Percentiles rank a stretch among this genome's conserved stretches.
These are phyloP conservation scores for Zaprionus nigranus DNA, from an alignment of 1,140 invertebrate species.

Conservation along the genomic window DNA sequence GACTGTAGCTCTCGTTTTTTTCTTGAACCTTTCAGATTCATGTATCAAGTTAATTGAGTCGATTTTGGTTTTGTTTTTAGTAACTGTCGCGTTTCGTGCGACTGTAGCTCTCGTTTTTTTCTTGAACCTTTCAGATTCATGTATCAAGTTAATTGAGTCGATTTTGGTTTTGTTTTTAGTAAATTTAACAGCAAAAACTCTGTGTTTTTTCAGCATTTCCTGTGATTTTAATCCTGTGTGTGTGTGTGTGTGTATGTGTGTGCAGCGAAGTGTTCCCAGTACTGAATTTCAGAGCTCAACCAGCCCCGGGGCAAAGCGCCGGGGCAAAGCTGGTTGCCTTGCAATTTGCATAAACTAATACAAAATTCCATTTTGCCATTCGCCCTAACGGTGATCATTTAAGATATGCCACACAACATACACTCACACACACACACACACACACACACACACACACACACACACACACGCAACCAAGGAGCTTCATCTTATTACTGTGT, in stretches of 20 bases:
- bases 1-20: too few relatives aligned
- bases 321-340: conserved; percentile 21
- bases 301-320: conserved; percentile 22
- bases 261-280: conserved; percentile 4
- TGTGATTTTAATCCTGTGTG: not conserved
- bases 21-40: too few relatives aligned
- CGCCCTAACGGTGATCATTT: conserved; percentile 50
- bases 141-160: not conserved
- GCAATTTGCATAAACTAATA: conserved; percentile 50
- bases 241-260: not conserved
- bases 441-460: conserved; percentile 19
- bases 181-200: not conserved
- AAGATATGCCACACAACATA: conserved; percentile 55
- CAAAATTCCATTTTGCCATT: conserved; percentile 33
- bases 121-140: too few relatives aligned
- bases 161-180: not conserved
- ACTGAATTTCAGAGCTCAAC: conserved; percentile 11
- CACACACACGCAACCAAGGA: not conserved
- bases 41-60: too few relatives aligned
- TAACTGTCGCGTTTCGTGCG: too few relatives aligned
- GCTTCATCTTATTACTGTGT: conserved; percentile 19
- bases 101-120: too few relatives aligned
- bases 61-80: too few relatives aligned
- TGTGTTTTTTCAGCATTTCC: not conserved
- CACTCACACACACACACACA: not conserved